Base-by-base conservation (phyloP, 2,888 invertebrate genomes). In the Tetragonula carbonaria region DNA sequence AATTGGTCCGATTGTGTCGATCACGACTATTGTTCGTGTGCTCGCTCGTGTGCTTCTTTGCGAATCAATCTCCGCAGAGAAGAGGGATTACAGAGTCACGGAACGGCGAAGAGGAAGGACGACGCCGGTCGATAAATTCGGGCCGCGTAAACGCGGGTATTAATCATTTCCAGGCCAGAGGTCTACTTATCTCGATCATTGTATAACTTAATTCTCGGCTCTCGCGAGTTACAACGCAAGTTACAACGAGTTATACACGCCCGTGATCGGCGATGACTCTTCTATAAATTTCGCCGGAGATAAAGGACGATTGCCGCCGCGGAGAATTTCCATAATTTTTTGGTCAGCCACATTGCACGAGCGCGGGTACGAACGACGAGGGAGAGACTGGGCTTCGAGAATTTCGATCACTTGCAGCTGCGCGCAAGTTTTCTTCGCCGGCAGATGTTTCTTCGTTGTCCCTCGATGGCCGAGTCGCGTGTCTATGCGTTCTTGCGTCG, bases 401-500 rank as follows among this genome's bases (percentile, higher is more conserved):
- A 82, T 85, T 87, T 80, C 88, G 88, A 92, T 90, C 85, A 89
- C 78, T 86, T 78, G 65, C 92, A 93, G 93, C 92, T 92, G 93
- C 91, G 89, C 87, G 87, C 89, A 87, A 45, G 45, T 89, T 92
- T 91, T 91, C 90, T 89, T 89, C 87, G 86, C 38, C 88, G 86
- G 93, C 93, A 93, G 93, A 93, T 93, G 93, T 92, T 92, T 84
- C 82, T 62, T 86, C 77, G 66, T 28, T 71, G 28, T 72, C 21
- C 45, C 65, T 55, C 55, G 66, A 23, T 28, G 45, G 16, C 33
- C 5, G 23, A 51, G 66, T 78, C 68, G 70, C 84, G 68, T 57
- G 55, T 78, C 66, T 67, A 18, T 23, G 66, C 50, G 77, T 74
- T 38, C 55, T 38, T 70, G 70, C 33, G 33, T 28, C 68, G 16